These are phyloP conservation scores for Adela reaumurella DNA, from an alignment of 2,888 invertebrate species.

Conservation along the genomic window DNA sequence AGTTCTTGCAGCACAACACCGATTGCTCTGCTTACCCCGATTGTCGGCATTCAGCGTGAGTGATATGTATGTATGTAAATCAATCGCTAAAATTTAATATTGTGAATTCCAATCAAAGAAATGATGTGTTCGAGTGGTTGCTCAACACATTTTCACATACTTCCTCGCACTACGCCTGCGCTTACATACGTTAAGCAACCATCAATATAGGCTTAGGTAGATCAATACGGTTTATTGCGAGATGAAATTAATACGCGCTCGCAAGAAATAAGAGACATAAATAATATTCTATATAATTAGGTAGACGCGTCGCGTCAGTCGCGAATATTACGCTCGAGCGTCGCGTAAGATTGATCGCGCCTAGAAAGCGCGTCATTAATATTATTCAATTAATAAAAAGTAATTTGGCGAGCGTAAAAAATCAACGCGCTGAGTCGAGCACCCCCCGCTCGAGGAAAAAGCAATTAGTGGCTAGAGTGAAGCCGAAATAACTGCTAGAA, in stretches of 20 bases:
- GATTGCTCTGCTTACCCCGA: no score
- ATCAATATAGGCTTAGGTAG: no score
- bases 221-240: background rate
- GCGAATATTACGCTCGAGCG: slow-evolving; percentile 54
- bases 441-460: slow-evolving; percentile 34
- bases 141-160: no score
- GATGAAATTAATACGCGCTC: background rate
- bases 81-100: no score
- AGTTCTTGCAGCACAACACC: no score
- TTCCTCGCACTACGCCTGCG: no score
- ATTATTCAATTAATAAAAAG: slow-evolving; percentile 58
- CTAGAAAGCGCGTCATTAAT: slow-evolving; percentile 52
- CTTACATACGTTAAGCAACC: no score
- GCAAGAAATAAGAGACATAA: slow-evolving; percentile 13
- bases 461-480: slow-evolving; percentile 58
- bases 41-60: no score
- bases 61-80: no score
- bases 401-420: slow-evolving; percentile 43
- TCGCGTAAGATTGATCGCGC: slow-evolving; percentile 50
- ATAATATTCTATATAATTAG: slow-evolving; percentile 21
- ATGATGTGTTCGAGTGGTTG: no score
- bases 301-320: slow-evolving; percentile 32
- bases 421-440: slow-evolving; percentile 29
- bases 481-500: slow-evolving; percentile 53
- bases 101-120: no score